Percentiles rank a stretch among this genome's conserved stretches.
Conservation (phyloP, 2,888 invertebrate genomes). For the Apamea sordens region DNA sequence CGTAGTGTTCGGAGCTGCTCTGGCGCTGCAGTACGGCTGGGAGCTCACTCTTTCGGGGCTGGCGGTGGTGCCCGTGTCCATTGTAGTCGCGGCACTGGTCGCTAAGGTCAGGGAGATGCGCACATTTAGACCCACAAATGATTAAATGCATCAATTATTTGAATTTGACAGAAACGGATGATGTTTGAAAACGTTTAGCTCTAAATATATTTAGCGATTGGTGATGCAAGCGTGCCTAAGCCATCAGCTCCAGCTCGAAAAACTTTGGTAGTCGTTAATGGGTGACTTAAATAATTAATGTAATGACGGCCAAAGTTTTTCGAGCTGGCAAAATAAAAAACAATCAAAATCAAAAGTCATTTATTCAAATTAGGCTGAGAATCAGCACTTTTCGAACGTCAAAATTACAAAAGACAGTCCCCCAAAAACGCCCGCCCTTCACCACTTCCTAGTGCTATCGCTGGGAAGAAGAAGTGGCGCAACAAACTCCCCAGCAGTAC, state of each 20-base stretch:
- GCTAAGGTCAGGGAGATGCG: conserved; percentile 90
- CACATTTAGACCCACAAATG: not conserved
- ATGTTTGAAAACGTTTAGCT: not conserved
- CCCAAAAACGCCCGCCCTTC: too few species aligned
- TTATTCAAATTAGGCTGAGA: too few species aligned
- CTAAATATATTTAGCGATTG: not conserved
- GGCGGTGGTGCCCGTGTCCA: conserved; percentile 93
- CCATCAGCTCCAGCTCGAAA: not conserved
- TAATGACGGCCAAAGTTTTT: too few species aligned
- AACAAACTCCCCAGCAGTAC: too few species aligned
- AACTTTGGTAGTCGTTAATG: not conserved
- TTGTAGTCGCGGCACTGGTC: conserved; percentile 92
- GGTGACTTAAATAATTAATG: too few species aligned
- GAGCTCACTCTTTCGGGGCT: conserved; percentile 94
- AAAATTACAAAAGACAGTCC: too few species aligned
- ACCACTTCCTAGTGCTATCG: too few species aligned
- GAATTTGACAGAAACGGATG: not conserved
- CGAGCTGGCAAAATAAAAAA: too few species aligned
- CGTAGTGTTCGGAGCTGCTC: conserved; percentile 92
- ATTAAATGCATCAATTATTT: not conserved
- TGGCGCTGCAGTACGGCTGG: conserved; percentile 95
- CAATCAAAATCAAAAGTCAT: too few species aligned
- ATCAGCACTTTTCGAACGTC: too few species aligned
- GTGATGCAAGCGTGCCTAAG: not conserved
- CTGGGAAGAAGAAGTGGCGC: too few species aligned